These are phyloP conservation scores for Aphaenogaster rudis DNA, from an alignment of 1,140 invertebrate genomes.

Conservation along the genomic window DNA sequence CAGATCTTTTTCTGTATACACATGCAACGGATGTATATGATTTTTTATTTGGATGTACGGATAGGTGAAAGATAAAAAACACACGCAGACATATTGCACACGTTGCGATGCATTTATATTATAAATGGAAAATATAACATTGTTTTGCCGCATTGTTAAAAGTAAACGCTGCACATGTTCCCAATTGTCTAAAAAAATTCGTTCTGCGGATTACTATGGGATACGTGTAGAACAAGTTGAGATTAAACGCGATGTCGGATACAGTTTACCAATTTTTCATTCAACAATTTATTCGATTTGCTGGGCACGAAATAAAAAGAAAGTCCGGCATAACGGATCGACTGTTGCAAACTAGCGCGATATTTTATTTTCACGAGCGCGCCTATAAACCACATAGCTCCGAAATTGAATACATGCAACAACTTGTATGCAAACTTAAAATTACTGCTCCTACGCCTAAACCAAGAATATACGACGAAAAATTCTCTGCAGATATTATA, in stretches of 20 bases:
- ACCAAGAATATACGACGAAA: neutral
- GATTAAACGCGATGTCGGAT: slow-evolving; percentile 39
- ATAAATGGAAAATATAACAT: neutral
- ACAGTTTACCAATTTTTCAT: slow-evolving; percentile 64
- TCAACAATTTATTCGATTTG: slow-evolving; percentile 62
- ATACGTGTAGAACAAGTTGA: slow-evolving; percentile 31
- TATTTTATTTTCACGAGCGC: slow-evolving; percentile 58
- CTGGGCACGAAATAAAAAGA: slow-evolving; percentile 47
- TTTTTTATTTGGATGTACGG: neutral
- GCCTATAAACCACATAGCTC: slow-evolving; percentile 51
- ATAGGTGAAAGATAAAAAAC: neutral
- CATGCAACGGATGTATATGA: neutral
- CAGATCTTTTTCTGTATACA: neutral
- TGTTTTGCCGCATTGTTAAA: slow-evolving; percentile 13
- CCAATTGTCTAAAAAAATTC: slow-evolving; percentile 36
- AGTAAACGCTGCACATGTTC: slow-evolving; percentile 26
- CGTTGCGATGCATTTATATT: neutral
- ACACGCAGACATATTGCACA: neutral
- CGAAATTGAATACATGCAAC: slow-evolving; percentile 32
- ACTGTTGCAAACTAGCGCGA: slow-evolving; percentile 30
- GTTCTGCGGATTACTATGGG: slow-evolving; percentile 22
- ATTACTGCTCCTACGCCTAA: neutral
- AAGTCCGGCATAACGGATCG: slow-evolving; percentile 21
- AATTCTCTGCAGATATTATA: neutral
- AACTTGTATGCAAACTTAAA: slow-evolving; percentile 27